phyloP scores from a whole-genome alignment of 1,140 invertebrate genomes.

The Pseudobourletiella spinata region DNA sequence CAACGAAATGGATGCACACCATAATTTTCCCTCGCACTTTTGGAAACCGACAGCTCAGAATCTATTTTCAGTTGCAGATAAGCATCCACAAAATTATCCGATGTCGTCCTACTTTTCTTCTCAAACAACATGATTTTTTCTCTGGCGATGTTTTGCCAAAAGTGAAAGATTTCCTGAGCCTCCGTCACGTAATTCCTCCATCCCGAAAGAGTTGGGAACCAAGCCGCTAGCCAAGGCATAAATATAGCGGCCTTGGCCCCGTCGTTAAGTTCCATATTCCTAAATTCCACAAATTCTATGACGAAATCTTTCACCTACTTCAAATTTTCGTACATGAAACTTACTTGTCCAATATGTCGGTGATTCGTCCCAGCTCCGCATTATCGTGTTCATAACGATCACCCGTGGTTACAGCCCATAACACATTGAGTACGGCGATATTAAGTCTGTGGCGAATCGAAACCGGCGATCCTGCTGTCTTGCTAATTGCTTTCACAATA shows the following conservation, averaged over 20 bases:
- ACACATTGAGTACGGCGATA: conserved; percentile 17
- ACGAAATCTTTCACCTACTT: no score
- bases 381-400: conserved; percentile 13
- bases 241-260: conserved; percentile 18
- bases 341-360: conserved; percentile 17
- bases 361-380: conserved; percentile 5
- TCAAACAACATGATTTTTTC: neutral
- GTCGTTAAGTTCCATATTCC: conserved; percentile 29
- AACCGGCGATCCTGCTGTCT: neutral
- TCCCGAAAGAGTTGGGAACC: conserved; percentile 14
- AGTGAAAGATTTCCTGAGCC: conserved; percentile 26
- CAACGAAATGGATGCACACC: no score
- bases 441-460: conserved; percentile 23
- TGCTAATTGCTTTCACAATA: neutral
- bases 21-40: no score
- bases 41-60: no score
- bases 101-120: neutral
- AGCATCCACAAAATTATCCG: conserved; percentile 17
- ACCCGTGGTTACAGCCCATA: conserved; percentile 26
- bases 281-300: neutral
- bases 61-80: no score
- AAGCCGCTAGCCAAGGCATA: conserved; percentile 26
- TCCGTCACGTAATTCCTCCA: conserved; percentile 24
- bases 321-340: neutral
- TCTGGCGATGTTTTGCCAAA: conserved; percentile 20